Evolutionary conservation across 2,888 invertebrate genomes (phyloP), one percentile per base, ranked within the genome.

Genomic region (Pogonocherus hispidulus): DNA sequence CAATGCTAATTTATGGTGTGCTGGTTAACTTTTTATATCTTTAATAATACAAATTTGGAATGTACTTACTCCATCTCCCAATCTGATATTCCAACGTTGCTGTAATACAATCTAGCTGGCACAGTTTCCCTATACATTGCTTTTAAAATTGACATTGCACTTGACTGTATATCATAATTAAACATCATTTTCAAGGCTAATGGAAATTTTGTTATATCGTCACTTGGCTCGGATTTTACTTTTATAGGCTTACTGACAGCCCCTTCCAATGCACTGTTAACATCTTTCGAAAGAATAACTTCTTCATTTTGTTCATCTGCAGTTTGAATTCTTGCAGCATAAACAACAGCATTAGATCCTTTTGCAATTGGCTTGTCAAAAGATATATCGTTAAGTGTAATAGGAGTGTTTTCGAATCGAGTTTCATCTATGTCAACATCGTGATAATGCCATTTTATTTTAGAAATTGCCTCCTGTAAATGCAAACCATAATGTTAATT

Each of bases 121-220:
- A 96, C 91, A 9, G 93, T 92, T 86, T 96, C 96, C 69, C 91
- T 89, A 78, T 92, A 91, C 94, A 96, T 95, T 3, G 92, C 92
- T 60, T 89, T 88, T 74, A 94, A 84, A 73, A 96, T 94, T 16
- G 92, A 89, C 75, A 90, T 87, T 0, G 95, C 92, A 83, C 93
- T 94, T 16, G 94, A 94, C 81, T 94, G 93, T 2, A 93, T 92
- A 76, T 94, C 93, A 81, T 95, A 96, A 84, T 96, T 96, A 80
- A 95, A 96, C 93, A 96, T 93, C 91, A 96, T 93, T 86, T 96
- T 96, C 16, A 96, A 86, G 4, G 96, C 96, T 71, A 95, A 83
- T 0, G 92, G 91, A 84, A 89, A 92, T 22, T 80, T 76, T 8
- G 78, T 75, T 6, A 74, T 74, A 14, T 74, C 72, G 68, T 80